These are phyloP conservation scores for Macroglossus sobrinus DNA, from an alignment of 2,113 vertebrate species.

Conservation along the genomic window DNA sequence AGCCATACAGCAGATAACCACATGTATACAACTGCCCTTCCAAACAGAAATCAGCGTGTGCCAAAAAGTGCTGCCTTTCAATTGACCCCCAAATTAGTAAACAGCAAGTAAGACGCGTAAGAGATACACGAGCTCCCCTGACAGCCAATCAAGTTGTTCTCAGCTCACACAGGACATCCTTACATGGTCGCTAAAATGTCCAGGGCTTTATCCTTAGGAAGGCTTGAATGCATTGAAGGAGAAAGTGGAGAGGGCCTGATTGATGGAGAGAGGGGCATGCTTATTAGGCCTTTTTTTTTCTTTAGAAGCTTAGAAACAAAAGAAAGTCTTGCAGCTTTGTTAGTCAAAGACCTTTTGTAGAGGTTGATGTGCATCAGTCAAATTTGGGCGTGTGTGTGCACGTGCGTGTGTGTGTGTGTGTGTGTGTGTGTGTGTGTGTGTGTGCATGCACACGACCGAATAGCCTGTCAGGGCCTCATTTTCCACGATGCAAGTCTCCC, in stretches of 20 bases:
- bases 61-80: neutral
- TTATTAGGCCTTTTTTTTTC: neutral
- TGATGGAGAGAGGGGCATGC: too few relatives aligned
- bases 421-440: constrained; percentile 48
- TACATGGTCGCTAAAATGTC: neutral
- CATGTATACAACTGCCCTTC: neutral
- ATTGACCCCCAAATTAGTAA: neutral
- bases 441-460: too few relatives aligned
- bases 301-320: constrained; percentile 45
- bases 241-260: neutral
- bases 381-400: constrained; percentile 54
- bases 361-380: constrained; percentile 86
- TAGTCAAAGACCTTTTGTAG: constrained; percentile 85
- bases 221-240: accelerated
- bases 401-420: neutral
- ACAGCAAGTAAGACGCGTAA: neutral
- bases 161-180: neutral
- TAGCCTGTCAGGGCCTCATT: constrained; percentile 83
- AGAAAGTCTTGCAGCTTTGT: constrained; percentile 79
- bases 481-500: constrained; percentile 86
- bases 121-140: neutral
- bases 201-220: neutral
- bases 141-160: neutral
- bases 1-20: neutral
- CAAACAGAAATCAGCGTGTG: neutral